Percentiles rank a stretch among this genome's conserved stretches.
Conservation (phyloP, 1,140 invertebrate species). For the Berghia stephanieae region DNA sequence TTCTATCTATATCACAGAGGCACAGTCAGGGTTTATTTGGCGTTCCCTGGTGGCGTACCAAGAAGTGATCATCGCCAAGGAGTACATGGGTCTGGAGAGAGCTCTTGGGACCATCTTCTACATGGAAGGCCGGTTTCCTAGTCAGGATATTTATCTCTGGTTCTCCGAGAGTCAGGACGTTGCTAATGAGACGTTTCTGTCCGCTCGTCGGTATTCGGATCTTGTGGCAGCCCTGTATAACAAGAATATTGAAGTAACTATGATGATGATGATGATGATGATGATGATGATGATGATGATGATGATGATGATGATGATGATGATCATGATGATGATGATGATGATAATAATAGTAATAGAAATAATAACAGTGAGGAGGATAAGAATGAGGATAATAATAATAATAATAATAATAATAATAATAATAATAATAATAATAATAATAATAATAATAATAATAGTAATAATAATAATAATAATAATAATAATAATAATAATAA, state of each 20-base stretch:
- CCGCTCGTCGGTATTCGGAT: conserved; percentile 41
- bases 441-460: no score
- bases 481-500: no score
- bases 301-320: conserved; percentile 33
- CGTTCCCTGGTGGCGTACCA: conserved; percentile 47
- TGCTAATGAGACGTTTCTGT: conserved; percentile 40
- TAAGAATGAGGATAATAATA: no score
- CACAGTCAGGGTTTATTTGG: conserved; percentile 47
- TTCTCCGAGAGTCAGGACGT: conserved; percentile 47
- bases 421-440: no score
- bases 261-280: neutral
- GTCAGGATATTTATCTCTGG: conserved; percentile 39
- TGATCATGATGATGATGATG: conserved; percentile 29
- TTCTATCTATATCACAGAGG: no score
- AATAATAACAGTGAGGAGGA: no score
- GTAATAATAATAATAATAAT: no score
- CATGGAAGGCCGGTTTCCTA: conserved; percentile 38
- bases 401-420: no score
- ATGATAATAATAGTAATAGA: conserved; percentile 30
- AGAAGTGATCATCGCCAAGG: conserved; percentile 41
- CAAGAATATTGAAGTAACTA: conserved; percentile 33
- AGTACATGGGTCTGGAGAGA: conserved; percentile 45
- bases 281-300: conserved; percentile 29
- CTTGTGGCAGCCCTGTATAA: conserved; percentile 37
- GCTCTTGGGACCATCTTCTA: conserved; percentile 44